Evolutionary conservation across 2,797 vertebrate species (phyloP), one percentile per base, ranked within the genome.

Genomic region (Fistularia tabacaria): DNA sequence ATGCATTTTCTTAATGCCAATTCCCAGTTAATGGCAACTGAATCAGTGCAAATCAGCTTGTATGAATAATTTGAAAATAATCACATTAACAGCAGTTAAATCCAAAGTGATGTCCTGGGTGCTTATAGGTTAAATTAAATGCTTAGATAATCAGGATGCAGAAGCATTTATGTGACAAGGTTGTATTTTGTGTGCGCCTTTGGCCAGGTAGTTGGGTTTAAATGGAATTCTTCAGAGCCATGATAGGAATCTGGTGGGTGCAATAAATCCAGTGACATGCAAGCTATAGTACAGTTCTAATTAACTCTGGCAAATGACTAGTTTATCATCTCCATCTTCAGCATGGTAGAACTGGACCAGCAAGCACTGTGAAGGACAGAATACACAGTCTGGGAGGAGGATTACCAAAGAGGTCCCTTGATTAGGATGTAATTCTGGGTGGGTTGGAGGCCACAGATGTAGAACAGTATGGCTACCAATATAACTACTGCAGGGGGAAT

Each of bases 221-320:
- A 59, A 62, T 60, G 6, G 51, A 70, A 60, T 49, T 8, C 36
- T 36, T 46, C 1, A n/a, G 49, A 36, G 57, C 36, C 14, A 43
- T 36, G 54, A 59, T 64, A 55, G 45, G n/a, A 69, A 49, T 59
- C 54, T 62, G 56, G 40, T 46, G 12, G 43, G 11, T 45, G 44
- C 49, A 51, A 52, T 62, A 61, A 64, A 65, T 64, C 49, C 60
- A 38, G 46, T 9, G 51, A 61, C 36, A 39, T 49, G 38, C 51
- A 49, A 44, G 50, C 53, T 39, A 64, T 62, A 63, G 46, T 46
- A 46, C 41, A 36, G 38, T 62, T 57, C 54, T 44, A 64, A 69
- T 59, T 59, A 72, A 62, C 59, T 66, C 54, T 38, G 36, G 50
- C 36, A 48, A 68, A 71, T 49, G 36, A 63, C 59, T 51, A 51